These are phyloP conservation scores for Geococcyx californianus DNA, from an alignment of 2,113 vertebrate species.

Conservation along the genomic window DNA sequence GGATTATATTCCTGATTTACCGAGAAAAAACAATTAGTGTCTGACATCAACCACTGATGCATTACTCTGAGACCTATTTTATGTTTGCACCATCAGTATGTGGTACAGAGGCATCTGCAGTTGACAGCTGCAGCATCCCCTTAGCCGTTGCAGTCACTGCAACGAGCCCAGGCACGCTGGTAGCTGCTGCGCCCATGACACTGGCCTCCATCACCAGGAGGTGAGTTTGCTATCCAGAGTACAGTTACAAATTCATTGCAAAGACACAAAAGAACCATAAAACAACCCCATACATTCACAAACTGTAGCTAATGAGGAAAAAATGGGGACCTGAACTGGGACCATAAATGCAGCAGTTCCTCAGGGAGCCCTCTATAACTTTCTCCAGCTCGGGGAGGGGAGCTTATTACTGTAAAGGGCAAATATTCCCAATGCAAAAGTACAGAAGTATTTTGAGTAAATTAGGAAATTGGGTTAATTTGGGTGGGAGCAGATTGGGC, in stretches of 20 bases:
- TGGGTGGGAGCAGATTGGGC: conserved; percentile 20
- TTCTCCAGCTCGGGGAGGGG: background rate
- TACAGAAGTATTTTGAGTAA: background rate
- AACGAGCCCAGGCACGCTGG: rapidly evolving
- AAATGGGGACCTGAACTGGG: background rate
- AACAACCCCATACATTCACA: background rate
- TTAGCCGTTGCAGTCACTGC: background rate
- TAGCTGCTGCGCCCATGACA: background rate
- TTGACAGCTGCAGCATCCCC: background rate
- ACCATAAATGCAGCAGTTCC: background rate
- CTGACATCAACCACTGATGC: rapidly evolving
- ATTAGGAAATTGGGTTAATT: conserved; percentile 53
- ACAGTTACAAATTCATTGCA: background rate
- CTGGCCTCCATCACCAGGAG: background rate
- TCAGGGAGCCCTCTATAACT: background rate
- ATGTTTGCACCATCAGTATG: rapidly evolving
- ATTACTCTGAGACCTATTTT: background rate
- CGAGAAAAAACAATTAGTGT: background rate
- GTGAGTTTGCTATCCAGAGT: rapidly evolving
- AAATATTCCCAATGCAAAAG: conserved; percentile 31
- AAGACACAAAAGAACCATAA: background rate
- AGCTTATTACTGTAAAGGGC: background rate
- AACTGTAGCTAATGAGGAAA: background rate
- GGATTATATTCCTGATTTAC: background rate
- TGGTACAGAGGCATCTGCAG: background rate